Evolutionary conservation across 2,888 invertebrate genomes (phyloP).

Genomic region (Seira musarum): DNA sequence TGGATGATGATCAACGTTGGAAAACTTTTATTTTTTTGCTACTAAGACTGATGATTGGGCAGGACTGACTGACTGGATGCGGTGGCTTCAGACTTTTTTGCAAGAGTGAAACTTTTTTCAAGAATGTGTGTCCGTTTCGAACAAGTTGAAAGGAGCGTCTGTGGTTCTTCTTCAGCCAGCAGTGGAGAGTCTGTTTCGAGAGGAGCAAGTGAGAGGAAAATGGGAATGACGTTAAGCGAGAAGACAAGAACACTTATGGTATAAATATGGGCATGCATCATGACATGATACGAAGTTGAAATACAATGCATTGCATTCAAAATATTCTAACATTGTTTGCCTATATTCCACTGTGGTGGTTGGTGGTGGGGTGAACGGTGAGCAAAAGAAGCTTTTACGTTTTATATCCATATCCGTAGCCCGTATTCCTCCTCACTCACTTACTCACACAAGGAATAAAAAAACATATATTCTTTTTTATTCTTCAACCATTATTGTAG

Average conservation of each 20-base stretch:
- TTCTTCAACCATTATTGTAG: neutral
- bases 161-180: slow-evolving; percentile 15
- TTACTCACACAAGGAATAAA: too few relatives aligned
- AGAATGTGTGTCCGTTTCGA: slow-evolving; percentile 38
- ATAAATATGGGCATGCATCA: neutral
- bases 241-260: slow-evolving; percentile 6
- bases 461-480: neutral
- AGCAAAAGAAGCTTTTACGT: neutral
- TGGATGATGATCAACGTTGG: neutral
- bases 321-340: neutral
- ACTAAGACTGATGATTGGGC: too few relatives aligned
- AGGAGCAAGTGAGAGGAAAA: neutral
- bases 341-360: neutral
- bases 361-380: slow-evolving; percentile 10
- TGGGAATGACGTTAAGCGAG: neutral
- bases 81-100: too few relatives aligned
- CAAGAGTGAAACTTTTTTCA: neutral
- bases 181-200: neutral
- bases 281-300: neutral
- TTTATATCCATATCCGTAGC: neutral
- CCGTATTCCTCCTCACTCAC: too few relatives aligned
- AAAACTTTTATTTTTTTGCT: neutral
- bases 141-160: slow-evolving; percentile 55
- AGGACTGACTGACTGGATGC: too few relatives aligned
- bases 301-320: neutral